Evolutionary conservation across 2,888 invertebrate genomes (phyloP), one percentile per base, ranked within the genome.

Genomic region (Ceratothoa steindachneri): DNA sequence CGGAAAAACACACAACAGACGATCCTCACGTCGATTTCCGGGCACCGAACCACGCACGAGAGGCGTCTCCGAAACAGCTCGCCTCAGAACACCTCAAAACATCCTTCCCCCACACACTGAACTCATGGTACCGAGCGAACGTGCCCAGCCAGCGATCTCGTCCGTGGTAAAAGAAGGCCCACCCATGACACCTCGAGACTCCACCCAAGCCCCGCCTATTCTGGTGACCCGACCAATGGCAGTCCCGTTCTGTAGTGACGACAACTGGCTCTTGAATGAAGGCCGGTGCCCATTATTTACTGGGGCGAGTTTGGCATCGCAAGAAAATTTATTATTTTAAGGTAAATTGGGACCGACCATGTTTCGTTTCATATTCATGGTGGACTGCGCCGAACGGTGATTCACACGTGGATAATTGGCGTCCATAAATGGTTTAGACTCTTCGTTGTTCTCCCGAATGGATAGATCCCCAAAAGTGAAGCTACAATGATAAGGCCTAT

Each of bases 201-300:
- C 60, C 60, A 60, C 60, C 60, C 60, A 60, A 22, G 60, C 60
- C 60, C 60, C 60, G 60, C 60, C 60, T 24, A 15, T n/a, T 60
- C 24, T 3, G 19, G 22, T 60, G 60, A 60, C 60, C 60, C 27
- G 24, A 60, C 60, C 60, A 60, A 60, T 60, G 60, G 24, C 60
- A 5, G 15, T 9, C 15, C 41, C 41, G 7, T 41, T 41, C 41
- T 41, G 7, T 15, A 15, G 15, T 41, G 41, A 41, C 41, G 41
- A 5, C 7, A 41, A 15, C 7, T 41, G 41, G 7, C 41, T 5
- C 15, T 9, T 15, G 15, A 41, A 41, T 15, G 41, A 9, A 5
- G 41, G 5, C 41, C 7, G 15, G 41, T 41, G 41, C 41, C 41
- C 7, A 41, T 41, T 41, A 41, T 41, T 41, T 41, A 41, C 41